Base-by-base conservation (phyloP, 2,888 invertebrate genomes). In the Drosophila quinaria region DNA sequence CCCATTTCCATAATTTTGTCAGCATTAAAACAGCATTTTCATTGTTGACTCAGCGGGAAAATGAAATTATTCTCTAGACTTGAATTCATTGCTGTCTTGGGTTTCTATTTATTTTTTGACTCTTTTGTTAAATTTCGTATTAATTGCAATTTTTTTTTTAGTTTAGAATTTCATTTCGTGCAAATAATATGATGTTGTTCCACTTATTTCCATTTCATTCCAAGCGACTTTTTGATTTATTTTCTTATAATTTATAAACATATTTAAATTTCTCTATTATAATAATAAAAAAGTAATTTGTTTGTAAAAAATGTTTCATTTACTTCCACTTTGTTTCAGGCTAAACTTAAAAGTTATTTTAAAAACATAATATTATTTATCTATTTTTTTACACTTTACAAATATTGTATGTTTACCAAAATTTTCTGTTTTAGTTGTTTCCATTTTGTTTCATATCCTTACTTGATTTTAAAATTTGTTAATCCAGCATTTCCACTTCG, bases 1-100 rank as follows among this genome's bases (percentile, higher is more conserved):
- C 46, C 25, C 46, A 52, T 25, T 33, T 42, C 31, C 31, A 52
- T 19, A 22, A 13, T 59, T 49, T 50, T 59, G 50, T 13, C 59
- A 41, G 50, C 37, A 56, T 10, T 31, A 15, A 35, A 33, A 56
- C n/a, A 9, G 13, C 25, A 51, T 19, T 25, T 51, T 41, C 9
- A 10, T 33, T 25, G 6, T n/a, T 59, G 59, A 59, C 15, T 59
- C 29, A 41, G 4, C 10, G 29, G 3, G 10, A 3, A 31, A 9
- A 9, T 35, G 42, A 31, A 31, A 10, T n/a, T 17, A 31, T 31
- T 39, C 47, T 15, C 0, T 2, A 17, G 17, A 49, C 6, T 50
- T 33, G 17, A 6, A 13, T 11, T 13, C 17, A 13, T 49, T 33
- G 13, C 8, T 33, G 2, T 33, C n/a, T 13, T 42, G 29, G 29